These are phyloP conservation scores for Rhipidura dahli DNA, from an alignment of 2,113 vertebrate genomes.

Conservation along the genomic window DNA sequence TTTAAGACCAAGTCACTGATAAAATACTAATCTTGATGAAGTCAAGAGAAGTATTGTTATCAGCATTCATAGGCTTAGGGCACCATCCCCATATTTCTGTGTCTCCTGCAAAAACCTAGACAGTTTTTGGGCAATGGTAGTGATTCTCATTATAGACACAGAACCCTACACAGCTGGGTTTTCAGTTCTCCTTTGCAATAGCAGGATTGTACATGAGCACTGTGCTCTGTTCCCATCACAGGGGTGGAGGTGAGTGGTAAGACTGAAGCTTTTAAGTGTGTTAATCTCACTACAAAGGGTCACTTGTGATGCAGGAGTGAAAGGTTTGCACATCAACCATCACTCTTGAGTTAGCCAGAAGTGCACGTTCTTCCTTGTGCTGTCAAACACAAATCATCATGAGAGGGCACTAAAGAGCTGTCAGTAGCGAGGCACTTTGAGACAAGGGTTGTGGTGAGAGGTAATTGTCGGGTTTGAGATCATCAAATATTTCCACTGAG, in stretches of 20 bases:
- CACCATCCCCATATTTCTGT: not conserved
- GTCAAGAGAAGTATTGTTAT: not conserved
- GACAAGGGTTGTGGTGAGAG: not conserved
- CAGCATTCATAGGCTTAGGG: not conserved
- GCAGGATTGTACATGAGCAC: not conserved
- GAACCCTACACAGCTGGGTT: not conserved
- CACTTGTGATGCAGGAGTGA: not conserved
- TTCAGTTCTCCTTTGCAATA: not conserved
- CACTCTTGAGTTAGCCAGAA: not conserved
- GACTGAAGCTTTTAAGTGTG: not conserved
- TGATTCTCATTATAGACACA: not conserved
- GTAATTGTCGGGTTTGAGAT: not conserved
- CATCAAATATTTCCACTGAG: not conserved
- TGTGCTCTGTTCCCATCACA: rapidly evolving
- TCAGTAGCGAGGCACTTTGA: not conserved
- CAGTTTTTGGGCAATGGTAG: not conserved
- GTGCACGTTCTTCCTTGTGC: not conserved
- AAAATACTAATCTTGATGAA: not conserved
- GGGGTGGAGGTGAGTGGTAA: not conserved
- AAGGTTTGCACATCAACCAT: not conserved
- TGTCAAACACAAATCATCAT: constrained; percentile 48
- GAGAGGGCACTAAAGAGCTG: constrained; percentile 65
- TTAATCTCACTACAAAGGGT: not conserved
- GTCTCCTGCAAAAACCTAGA: not conserved
- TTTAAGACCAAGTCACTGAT: not conserved